Evolutionary conservation across 2,113 vertebrate genomes (phyloP), one percentile per base, ranked within the genome.

Genomic region (Perccottus glenii): DNA sequence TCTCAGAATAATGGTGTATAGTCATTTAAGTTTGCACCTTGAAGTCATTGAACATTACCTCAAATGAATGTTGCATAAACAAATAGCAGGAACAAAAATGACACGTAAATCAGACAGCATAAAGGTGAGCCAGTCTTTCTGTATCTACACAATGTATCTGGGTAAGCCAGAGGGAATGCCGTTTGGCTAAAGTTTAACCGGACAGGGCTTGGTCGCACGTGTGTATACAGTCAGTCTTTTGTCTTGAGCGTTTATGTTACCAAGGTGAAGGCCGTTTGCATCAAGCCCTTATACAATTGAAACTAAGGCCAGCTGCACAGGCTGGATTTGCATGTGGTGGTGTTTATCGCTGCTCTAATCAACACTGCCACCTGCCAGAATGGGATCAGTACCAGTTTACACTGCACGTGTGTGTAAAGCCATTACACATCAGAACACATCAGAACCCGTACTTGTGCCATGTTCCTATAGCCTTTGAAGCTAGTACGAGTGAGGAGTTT

Each of bases 251-350:
- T 33, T 67, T 60, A 50, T 53, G 48, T 73, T 61, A 44, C 51
- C 48, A 50, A 16, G 10, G 14, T 14, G 10, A 61, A 15, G 6
- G 40, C 5, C 14, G 9, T 90, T 90, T 89, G 53, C 67, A 78
- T 82, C 42, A 5, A 56, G 27, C 5, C 9, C 32, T 59, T 57
- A 82, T 57, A 11, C 50, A 85, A 27, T 73, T 52, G 38, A 5
- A 42, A 11, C 44, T 57, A n/a, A 71, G 75, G 57, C 12, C 27
- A 59, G 62, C 67, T 11, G 32, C 33, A 27, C 42, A 50, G 5
- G 19, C 10, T 2, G 46, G 4, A 75, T 86, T 84, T 87, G 77
- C 76, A 77, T 81, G 8, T 3, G 2, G 10, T 5, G 36, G 15
- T 2, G n/a, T 27, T 1, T 40, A 11, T 48, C 11, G 43, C n/a